Percentiles rank a stretch among this genome's conserved stretches.
Conservation (phyloP, 2,113 vertebrate species). For the Sprattus sprattus region DNA sequence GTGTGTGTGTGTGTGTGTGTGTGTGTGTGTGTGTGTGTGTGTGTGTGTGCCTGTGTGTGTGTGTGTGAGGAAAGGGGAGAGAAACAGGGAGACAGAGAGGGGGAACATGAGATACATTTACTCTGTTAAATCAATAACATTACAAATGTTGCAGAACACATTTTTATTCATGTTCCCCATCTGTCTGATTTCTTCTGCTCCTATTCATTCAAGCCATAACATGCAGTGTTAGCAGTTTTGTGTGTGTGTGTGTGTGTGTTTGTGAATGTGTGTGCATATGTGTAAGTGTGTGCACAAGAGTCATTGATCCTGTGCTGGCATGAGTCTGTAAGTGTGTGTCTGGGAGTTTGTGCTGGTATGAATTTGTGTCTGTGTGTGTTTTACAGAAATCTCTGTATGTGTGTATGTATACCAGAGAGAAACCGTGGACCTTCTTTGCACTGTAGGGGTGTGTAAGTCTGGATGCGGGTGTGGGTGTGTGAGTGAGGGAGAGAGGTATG, state of each 20-base stretch:
- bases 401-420: background rate
- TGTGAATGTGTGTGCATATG: background rate
- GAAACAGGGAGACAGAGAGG: background rate
- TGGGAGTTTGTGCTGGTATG: background rate
- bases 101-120: constrained; percentile 1
- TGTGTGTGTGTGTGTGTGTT: background rate
- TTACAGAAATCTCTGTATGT: background rate
- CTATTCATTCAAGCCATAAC: background rate
- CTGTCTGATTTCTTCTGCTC: background rate
- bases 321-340: background rate
- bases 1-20: background rate
- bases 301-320: too few species aligned
- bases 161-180: constrained; percentile 1
- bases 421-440: background rate
- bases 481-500: background rate
- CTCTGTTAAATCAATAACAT: constrained; percentile 3
- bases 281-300: background rate
- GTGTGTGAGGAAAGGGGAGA: background rate
- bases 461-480: too few species aligned
- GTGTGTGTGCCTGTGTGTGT: background rate
- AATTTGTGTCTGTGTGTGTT: background rate
- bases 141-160: constrained; percentile 3
- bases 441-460: background rate
- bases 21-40: background rate
- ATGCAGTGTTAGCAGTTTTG: background rate